Evolutionary conservation across 1,140 invertebrate genomes (phyloP).

Genomic region (Aplysia californica): DNA sequence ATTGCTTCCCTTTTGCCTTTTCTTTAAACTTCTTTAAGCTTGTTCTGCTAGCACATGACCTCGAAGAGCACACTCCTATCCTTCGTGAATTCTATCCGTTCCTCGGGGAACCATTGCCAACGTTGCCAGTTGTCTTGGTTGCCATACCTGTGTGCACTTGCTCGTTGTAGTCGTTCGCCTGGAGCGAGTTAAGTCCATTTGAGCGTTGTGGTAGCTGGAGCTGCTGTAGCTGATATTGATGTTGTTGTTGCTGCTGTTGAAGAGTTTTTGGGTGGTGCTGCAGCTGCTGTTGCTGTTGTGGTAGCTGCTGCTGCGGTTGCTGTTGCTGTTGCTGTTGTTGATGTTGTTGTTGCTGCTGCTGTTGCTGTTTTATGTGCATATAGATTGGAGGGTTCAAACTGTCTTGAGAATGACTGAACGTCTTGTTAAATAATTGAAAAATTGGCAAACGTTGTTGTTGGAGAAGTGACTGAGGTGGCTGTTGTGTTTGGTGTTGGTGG

Average conservation of each 20-base stretch:
- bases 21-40: no score
- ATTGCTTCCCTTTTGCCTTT: no score
- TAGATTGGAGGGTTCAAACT: no score
- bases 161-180: no score
- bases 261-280: background rate
- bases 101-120: no score
- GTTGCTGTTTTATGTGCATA: no score
- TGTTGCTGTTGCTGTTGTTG: slow-evolving; percentile 10
- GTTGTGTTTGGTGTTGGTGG: background rate
- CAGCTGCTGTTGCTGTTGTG: slow-evolving; percentile 9
- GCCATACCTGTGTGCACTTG: no score
- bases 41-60: no score
- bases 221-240: background rate
- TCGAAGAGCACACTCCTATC: no score
- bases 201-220: background rate
- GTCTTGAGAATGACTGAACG: slow-evolving; percentile 14
- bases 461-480: background rate
- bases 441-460: slow-evolving; percentile 11
- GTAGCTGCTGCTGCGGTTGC: slow-evolving; percentile 10
- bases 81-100: no score
- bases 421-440: slow-evolving; percentile 18
- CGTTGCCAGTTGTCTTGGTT: no score
- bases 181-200: no score
- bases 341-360: background rate
- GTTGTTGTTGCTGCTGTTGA: slow-evolving; percentile 5